These are phyloP conservation scores for Esox masquinongy DNA, from an alignment of 2,797 vertebrate species.

Conservation along the genomic window DNA sequence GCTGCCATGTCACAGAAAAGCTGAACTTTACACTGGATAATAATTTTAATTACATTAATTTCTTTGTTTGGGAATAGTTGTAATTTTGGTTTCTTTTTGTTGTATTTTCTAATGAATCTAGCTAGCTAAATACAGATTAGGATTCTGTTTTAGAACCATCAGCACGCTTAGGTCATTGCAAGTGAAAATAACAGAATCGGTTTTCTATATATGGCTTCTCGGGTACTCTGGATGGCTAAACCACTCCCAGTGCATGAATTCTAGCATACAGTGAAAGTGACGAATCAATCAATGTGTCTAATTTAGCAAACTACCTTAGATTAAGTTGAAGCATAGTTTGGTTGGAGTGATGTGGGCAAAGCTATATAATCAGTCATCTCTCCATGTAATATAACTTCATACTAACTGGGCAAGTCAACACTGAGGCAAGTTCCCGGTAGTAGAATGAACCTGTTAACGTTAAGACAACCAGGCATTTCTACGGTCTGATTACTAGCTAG, in stretches of 20 bases:
- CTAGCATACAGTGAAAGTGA: background rate
- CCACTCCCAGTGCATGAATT: background rate
- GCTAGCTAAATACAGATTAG: background rate
- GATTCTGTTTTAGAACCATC: background rate
- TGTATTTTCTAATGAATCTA: background rate
- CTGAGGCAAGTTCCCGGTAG: background rate
- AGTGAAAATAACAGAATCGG: background rate
- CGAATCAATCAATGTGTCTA: background rate
- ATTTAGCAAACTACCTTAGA: background rate
- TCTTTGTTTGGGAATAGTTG: background rate
- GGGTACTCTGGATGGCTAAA: background rate
- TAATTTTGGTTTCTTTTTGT: background rate
- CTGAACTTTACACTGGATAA: background rate
- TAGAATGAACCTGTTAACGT: background rate
- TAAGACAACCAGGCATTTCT: background rate
- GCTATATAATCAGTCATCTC: background rate
- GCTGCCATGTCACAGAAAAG: background rate
- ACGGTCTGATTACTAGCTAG: background rate
- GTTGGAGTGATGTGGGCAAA: background rate
- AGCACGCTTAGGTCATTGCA: background rate
- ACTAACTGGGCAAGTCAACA: too few relatives aligned
- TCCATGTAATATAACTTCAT: too few relatives aligned
- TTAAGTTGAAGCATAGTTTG: background rate
- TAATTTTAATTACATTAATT: background rate
- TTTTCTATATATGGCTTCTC: background rate